Evolutionary conservation across 2,797 vertebrate species (phyloP).

Genomic region (Garrulus glandarius): DNA sequence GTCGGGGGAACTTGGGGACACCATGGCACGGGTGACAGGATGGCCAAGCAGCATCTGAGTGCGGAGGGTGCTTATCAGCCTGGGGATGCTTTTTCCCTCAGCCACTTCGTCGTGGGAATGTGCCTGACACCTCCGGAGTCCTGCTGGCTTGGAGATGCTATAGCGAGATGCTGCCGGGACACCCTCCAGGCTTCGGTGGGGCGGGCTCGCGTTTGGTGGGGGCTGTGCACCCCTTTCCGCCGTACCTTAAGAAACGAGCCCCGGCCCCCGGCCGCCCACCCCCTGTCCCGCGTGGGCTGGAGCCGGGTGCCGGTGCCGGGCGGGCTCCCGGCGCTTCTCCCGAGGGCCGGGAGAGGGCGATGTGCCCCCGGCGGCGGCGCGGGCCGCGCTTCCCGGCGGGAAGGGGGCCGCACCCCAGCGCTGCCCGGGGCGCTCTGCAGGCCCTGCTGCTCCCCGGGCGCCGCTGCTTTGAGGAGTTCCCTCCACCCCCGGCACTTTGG

Average conservation of each 20-base stretch:
- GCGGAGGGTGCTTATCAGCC: neutral
- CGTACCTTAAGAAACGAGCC: rapidly evolving
- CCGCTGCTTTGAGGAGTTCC: neutral
- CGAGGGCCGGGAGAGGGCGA: neutral
- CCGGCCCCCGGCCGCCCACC: rapidly evolving
- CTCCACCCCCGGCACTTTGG: rapidly evolving
- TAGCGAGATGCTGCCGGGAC: neutral
- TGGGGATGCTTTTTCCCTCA: neutral
- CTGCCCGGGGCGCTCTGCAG: rapidly evolving
- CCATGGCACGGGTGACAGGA: neutral
- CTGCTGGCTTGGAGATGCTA: neutral
- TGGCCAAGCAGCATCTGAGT: too few species aligned
- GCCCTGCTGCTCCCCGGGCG: neutral
- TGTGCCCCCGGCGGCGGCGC: neutral
- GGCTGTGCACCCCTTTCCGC: neutral
- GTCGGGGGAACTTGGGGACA: neutral
- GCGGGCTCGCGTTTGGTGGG: neutral
- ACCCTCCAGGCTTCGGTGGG: too few species aligned
- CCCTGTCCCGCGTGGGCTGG: too few species aligned
- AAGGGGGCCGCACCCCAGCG: neutral
- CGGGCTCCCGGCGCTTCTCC: neutral
- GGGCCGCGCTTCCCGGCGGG: neutral
- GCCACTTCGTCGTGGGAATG: rapidly evolving
- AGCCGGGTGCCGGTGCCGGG: neutral
- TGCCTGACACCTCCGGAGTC: neutral